A percentile compares a stretch with the other conserved stretches of the same genome.
phyloP scores from a whole-genome alignment of 2,797 vertebrate genomes.

The Hydrocynus forskahlii region DNA sequence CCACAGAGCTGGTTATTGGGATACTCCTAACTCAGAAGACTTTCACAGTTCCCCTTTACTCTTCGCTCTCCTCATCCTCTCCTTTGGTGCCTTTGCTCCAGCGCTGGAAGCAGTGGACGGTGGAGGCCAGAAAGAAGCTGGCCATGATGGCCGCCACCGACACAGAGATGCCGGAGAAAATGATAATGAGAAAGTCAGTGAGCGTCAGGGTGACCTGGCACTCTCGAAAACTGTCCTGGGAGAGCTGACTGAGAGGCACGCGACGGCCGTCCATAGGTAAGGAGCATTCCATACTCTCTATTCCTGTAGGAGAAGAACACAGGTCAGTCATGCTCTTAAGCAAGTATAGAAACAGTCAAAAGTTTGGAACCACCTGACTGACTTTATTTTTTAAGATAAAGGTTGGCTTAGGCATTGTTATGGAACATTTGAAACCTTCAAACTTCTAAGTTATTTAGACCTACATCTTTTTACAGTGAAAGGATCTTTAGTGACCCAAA shows the following conservation, averaged over 20 bases:
- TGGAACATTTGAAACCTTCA: no score
- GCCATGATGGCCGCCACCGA: slow-evolving; percentile 96
- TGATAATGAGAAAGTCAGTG: slow-evolving; percentile 96
- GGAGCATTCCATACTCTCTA: slow-evolving; percentile 91
- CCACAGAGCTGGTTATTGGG: slow-evolving; percentile 41
- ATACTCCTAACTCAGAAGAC: background rate
- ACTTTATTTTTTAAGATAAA: no score
- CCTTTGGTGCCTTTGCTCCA: slow-evolving; percentile 93
- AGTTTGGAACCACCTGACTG: background rate
- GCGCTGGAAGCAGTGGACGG: slow-evolving; percentile 96
- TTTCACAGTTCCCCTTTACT: slow-evolving; percentile 72
- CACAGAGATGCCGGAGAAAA: slow-evolving; percentile 96
- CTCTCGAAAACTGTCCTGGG: slow-evolving; percentile 95
- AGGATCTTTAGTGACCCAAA: no score
- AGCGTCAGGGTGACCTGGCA: slow-evolving; percentile 93
- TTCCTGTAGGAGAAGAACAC: slow-evolving; percentile 75
- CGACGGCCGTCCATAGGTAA: slow-evolving; percentile 88
- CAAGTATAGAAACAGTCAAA: background rate
- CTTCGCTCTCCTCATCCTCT: slow-evolving; percentile 93
- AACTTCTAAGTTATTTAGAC: no score
- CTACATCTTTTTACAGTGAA: no score
- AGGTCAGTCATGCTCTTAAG: background rate
- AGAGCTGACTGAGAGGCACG: slow-evolving; percentile 89
- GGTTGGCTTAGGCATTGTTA: no score
- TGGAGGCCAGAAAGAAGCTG: slow-evolving; percentile 96